These are phyloP conservation scores for Echinarachnius parma DNA, from an alignment of 53 echinoderm and acorn worm genomes.

Conservation along the genomic window DNA sequence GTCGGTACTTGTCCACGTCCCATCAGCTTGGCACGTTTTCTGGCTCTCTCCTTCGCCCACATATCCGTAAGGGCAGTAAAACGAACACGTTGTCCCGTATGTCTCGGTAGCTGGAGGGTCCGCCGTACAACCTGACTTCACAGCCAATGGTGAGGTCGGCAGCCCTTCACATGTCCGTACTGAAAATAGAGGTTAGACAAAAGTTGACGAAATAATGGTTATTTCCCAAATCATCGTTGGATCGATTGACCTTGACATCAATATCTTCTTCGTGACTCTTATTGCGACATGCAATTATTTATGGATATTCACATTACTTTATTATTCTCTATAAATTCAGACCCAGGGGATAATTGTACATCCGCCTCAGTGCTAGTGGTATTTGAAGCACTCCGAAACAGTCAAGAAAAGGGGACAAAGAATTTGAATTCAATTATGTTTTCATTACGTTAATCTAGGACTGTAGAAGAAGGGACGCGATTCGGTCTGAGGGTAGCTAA, in stretches of 20 bases:
- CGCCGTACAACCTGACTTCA: conserved; percentile 65
- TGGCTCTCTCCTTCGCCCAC: conserved; percentile 55
- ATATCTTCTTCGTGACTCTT: too few relatives aligned
- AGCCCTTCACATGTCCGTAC: conserved; percentile 71
- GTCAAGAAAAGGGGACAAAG: too few relatives aligned
- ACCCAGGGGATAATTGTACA: too few relatives aligned
- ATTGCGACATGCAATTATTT: not conserved
- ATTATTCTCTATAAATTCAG: too few relatives aligned
- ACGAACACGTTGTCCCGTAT: conserved; percentile 69
- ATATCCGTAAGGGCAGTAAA: conserved; percentile 73
- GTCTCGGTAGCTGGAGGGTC: conserved; percentile 54
- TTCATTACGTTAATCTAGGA: too few relatives aligned
- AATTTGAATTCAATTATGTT: too few relatives aligned
- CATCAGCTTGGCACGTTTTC: conserved; percentile 62
- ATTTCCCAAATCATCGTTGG: not conserved
- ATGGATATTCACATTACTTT: too few relatives aligned
- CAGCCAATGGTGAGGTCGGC: conserved; percentile 36
- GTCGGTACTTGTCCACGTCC: conserved; percentile 67
- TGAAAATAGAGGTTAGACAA: conserved; percentile 16
- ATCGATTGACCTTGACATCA: too few relatives aligned
- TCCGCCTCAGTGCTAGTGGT: too few relatives aligned
- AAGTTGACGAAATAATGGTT: not conserved
- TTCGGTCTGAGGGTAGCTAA: too few relatives aligned
- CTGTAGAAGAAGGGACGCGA: too few relatives aligned
- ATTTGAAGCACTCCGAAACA: too few relatives aligned